These are phyloP conservation scores for Dioctria rufipes DNA, from an alignment of 2,888 invertebrate genomes.

Conservation along the genomic window DNA sequence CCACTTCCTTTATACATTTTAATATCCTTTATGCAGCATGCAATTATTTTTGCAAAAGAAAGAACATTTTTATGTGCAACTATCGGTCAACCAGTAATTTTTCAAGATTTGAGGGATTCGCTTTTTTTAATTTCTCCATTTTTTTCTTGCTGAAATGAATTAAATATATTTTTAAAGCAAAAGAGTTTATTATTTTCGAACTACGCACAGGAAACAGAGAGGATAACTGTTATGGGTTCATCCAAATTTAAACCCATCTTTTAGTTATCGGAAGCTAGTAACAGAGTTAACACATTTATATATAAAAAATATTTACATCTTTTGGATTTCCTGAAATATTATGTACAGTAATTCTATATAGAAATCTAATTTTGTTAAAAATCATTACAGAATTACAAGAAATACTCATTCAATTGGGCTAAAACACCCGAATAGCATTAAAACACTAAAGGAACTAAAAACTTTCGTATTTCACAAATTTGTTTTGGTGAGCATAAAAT, in stretches of 20 bases:
- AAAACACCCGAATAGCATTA: no score
- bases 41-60: slow-evolving; percentile 17
- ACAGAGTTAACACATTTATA: neutral
- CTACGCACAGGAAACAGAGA: slow-evolving; percentile 2
- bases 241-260: slow-evolving; percentile 8
- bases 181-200: neutral
- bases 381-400: no score
- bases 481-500: no score
- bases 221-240: slow-evolving; percentile 29
- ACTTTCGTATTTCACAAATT: no score
- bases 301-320: no score
- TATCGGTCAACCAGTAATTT: slow-evolving; percentile 56
- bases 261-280: slow-evolving; percentile 33
- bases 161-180: slow-evolving; percentile 30
- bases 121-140: slow-evolving; percentile 46
- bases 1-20: slow-evolving; percentile 8
- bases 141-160: slow-evolving; percentile 56
- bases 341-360: no score
- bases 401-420: no score
- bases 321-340: no score
- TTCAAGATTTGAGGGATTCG: slow-evolving; percentile 56
- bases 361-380: no score
- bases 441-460: no score
- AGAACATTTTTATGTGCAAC: neutral
- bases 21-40: slow-evolving; percentile 24